Conservation (phyloP, 2,888 invertebrate species). For the Epiblema foenella region DNA sequence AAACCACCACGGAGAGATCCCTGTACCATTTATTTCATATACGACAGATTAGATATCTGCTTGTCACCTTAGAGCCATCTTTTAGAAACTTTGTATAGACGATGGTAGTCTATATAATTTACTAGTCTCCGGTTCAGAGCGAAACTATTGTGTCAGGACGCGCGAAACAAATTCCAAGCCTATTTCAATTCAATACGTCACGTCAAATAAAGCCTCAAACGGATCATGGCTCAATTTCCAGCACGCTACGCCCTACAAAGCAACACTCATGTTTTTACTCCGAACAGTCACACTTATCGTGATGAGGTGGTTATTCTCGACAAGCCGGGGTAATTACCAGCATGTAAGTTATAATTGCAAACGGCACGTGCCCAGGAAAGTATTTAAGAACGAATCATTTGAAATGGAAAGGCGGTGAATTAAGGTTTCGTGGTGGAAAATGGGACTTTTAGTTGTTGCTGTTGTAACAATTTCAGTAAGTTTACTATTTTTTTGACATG, state of each 20-base stretch:
- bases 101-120: too few species aligned
- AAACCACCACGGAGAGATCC: too few species aligned
- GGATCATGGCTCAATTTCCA: neutral
- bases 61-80: too few species aligned
- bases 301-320: conserved; percentile 4
- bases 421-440: neutral
- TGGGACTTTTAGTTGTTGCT: conserved; percentile 10
- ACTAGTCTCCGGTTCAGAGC: too few species aligned
- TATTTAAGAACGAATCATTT: conserved; percentile 6
- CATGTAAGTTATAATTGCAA: conserved; percentile 18
- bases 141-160: neutral
- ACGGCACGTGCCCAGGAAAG: too few species aligned
- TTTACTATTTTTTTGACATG: neutral
- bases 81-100: too few species aligned
- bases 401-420: neutral
- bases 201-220: neutral
- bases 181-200: neutral
- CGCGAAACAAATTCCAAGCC: neutral
- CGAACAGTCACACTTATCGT: neutral
- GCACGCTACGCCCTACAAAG: neutral
- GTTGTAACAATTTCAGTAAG: conserved; percentile 1
- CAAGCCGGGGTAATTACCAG: conserved; percentile 5
- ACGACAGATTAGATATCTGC: too few species aligned
- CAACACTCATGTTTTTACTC: neutral
- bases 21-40: too few species aligned